Conservation (phyloP, 2,797 vertebrate species). For the Onychomys arenicola region DNA sequence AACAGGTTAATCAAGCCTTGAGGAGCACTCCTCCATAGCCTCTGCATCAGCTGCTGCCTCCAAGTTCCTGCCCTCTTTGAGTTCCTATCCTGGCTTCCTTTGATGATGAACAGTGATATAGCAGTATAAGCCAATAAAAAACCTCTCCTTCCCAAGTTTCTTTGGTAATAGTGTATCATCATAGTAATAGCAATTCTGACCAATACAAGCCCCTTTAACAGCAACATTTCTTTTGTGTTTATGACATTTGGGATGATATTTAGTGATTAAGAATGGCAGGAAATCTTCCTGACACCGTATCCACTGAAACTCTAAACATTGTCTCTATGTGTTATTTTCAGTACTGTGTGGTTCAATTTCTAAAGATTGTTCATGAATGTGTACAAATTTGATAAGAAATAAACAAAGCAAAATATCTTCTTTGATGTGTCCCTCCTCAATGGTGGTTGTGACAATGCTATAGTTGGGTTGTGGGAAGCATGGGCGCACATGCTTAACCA, state of each 20-base stretch:
- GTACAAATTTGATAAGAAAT: not conserved
- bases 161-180: too few species aligned
- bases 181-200: not conserved
- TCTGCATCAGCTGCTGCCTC: not conserved
- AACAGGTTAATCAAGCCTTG: not conserved
- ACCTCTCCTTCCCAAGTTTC: not conserved
- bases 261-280: too few species aligned
- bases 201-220: not conserved
- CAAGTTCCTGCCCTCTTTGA: not conserved
- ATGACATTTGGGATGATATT: not conserved
- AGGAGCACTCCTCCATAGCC: not conserved
- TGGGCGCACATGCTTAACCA: not conserved
- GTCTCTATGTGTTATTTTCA: not conserved
- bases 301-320: not conserved
- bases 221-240: not conserved
- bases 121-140: not conserved
- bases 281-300: not conserved
- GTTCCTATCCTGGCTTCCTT: not conserved
- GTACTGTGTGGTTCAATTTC: not conserved
- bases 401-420: not conserved
- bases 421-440: not conserved
- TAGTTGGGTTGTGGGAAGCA: not conserved
- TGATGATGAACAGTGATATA: not conserved
- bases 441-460: not conserved
- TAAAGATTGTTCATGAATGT: not conserved